Evolutionary conservation across 2,797 vertebrate genomes (phyloP).

Genomic region (Galagoides demidoff): DNA sequence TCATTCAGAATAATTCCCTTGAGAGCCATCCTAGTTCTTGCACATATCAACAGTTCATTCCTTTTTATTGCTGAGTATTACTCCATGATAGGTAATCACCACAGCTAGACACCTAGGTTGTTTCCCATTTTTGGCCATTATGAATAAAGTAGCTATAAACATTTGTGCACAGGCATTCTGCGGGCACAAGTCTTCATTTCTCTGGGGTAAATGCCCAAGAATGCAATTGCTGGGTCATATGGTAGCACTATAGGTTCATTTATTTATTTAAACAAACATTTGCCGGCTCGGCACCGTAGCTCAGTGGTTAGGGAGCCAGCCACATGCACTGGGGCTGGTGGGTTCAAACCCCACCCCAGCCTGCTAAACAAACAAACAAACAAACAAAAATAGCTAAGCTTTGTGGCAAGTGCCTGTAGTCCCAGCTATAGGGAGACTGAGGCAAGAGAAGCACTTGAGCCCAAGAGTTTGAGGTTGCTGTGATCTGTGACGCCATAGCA

Average conservation of each 20-base stretch:
- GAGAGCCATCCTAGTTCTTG: not conserved
- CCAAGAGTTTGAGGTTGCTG: too few species aligned
- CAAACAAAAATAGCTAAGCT: too few species aligned
- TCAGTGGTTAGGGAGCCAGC: too few species aligned
- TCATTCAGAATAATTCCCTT: not conserved
- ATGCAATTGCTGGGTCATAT: not conserved
- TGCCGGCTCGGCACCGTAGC: not conserved
- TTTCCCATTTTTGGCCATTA: not conserved
- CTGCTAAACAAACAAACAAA: too few species aligned
- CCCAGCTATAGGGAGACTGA: too few species aligned
- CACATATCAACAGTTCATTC: not conserved
- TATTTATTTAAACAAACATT: constrained; percentile 11
- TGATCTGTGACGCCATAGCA: too few species aligned
- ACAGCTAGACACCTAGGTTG: not conserved
- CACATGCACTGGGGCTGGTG: too few species aligned
- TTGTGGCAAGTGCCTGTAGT: too few species aligned
- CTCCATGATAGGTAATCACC: not conserved
- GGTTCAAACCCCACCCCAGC: too few species aligned
- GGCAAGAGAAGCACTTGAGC: too few species aligned
- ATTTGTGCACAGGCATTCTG: not conserved
- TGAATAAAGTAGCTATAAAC: not conserved
- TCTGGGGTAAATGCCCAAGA: not conserved
- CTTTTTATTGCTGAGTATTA: not conserved
- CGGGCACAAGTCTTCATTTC: not conserved
- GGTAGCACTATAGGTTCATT: not conserved